Evolutionary conservation across 2,797 vertebrate genomes (phyloP).

Genomic region (Sebastes matsubarae): DNA sequence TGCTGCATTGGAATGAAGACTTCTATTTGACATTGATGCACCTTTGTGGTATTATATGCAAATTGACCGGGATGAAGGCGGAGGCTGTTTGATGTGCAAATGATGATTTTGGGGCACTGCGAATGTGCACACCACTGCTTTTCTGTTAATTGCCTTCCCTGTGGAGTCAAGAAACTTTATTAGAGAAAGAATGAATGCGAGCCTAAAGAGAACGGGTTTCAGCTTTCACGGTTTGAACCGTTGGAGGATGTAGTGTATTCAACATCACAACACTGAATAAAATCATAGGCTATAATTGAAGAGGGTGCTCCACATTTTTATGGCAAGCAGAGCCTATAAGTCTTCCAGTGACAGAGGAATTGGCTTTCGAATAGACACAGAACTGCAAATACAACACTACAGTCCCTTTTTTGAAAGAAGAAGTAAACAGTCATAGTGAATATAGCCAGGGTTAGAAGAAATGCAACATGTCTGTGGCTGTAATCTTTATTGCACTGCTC

Average conservation of each 20-base stretch:
- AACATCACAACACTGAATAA: constrained; percentile 36
- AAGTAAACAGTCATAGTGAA: neutral
- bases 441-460: constrained; percentile 16
- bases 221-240: constrained; percentile 37
- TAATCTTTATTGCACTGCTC: constrained; percentile 3
- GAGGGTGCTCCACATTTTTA: neutral
- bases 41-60: constrained; percentile 79
- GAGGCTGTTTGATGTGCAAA: constrained; percentile 80
- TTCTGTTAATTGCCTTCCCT: constrained; percentile 80
- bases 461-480: constrained; percentile 11
- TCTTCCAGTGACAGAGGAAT: neutral
- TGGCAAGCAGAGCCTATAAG: neutral
- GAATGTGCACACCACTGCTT: constrained; percentile 68
- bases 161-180: constrained; percentile 71
- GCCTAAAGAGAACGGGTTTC: constrained; percentile 48
- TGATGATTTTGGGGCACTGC: constrained; percentile 74
- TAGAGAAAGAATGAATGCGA: constrained; percentile 54
- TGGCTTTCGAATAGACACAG: constrained; percentile 17
- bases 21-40: constrained; percentile 77
- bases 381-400: constrained; percentile 6
- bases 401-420: neutral
- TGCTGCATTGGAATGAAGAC: constrained; percentile 54
- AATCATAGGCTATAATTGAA: constrained; percentile 24
- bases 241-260: constrained; percentile 38
- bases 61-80: constrained; percentile 65